A percentile compares a stretch with the other conserved stretches of the same genome.
Evolutionary conservation across 1,140 invertebrate species (phyloP).

Genomic region (Euura lappo): DNA sequence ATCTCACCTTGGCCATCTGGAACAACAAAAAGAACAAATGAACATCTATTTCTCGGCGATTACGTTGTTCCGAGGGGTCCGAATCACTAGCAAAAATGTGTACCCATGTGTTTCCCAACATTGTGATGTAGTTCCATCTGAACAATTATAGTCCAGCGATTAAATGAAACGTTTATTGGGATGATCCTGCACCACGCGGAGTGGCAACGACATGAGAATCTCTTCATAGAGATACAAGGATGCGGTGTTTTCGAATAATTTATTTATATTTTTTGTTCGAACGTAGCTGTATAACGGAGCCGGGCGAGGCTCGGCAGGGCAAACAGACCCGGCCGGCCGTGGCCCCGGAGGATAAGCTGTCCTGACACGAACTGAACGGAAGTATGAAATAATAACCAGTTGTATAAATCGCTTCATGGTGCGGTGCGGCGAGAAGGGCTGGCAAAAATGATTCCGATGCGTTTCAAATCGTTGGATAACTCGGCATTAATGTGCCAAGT

Average conservation of each 20-base stretch:
- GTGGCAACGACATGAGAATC: too few relatives aligned
- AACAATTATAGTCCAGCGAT: too few relatives aligned
- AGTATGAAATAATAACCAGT: conserved; percentile 47
- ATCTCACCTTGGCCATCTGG: conserved; percentile 66
- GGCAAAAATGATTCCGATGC: conserved; percentile 44
- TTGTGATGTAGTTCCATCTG: too few relatives aligned
- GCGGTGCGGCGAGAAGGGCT: conserved; percentile 23
- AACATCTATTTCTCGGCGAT: too few relatives aligned
- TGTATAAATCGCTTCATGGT: conserved; percentile 40
- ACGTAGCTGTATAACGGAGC: neutral
- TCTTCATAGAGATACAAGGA: too few relatives aligned
- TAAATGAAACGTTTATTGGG: too few relatives aligned
- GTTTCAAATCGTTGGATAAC: conserved; percentile 48
- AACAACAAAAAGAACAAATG: conserved; percentile 48
- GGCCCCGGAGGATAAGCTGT: conserved; percentile 34
- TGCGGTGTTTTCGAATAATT: too few relatives aligned
- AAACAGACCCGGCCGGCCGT: neutral
- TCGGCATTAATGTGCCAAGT: conserved; percentile 44
- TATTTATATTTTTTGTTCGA: neutral
- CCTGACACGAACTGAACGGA: conserved; percentile 38
- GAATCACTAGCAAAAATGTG: too few relatives aligned
- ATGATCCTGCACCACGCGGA: too few relatives aligned
- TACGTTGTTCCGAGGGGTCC: too few relatives aligned
- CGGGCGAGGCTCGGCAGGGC: neutral
- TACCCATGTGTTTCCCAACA: too few relatives aligned